A percentile compares a stretch with the other conserved stretches of the same genome.
Evolutionary conservation across 2,797 vertebrate genomes (phyloP).

Genomic region (Pipistrellus nathusii): DNA sequence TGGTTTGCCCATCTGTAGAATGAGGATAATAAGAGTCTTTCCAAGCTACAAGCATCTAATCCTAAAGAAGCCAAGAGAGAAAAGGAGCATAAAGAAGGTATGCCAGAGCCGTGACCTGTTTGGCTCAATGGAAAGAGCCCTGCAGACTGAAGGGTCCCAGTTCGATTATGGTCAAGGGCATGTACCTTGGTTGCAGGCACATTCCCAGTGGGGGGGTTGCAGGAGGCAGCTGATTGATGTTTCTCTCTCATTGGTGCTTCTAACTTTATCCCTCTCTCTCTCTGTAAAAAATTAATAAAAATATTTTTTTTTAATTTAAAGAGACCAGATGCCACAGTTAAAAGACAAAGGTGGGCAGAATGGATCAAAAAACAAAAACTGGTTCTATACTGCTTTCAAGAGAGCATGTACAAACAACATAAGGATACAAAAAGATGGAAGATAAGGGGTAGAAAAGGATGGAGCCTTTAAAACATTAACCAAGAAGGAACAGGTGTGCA

Average conservation of each 20-base stretch:
- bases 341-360: constrained; percentile 5
- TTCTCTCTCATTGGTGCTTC: no score
- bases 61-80: neutral
- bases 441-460: neutral
- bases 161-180: no score
- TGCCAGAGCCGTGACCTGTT: neutral
- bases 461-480: neutral
- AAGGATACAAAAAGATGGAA: neutral
- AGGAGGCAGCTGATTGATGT: no score
- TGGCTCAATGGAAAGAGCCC: no score
- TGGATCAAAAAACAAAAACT: constrained; percentile 25
- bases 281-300: no score
- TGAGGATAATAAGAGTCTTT: neutral
- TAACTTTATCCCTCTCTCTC: no score
- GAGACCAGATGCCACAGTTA: neutral
- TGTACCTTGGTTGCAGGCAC: no score
- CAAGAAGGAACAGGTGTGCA: neutral
- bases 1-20: constrained; percentile 6
- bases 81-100: neutral
- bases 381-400: neutral
- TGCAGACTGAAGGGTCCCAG: no score
- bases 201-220: no score
- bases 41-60: neutral
- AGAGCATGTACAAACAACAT: neutral
- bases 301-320: neutral